Percentiles rank a stretch among this genome's conserved stretches.
Evolutionary conservation across 2,888 invertebrate genomes (phyloP).

Genomic region (Caenorhabditis panamensis): DNA sequence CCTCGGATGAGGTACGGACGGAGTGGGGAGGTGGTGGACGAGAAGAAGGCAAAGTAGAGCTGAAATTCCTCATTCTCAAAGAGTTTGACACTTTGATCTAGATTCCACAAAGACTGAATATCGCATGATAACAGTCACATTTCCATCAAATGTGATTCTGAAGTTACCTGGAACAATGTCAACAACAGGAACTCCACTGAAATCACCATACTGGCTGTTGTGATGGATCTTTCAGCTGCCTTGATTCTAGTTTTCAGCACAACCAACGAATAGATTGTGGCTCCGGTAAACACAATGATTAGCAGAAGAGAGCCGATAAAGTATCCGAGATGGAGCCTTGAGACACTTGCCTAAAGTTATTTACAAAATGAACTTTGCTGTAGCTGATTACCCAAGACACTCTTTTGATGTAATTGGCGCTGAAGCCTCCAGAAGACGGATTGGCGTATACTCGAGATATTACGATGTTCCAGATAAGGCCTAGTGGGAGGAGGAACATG

Average conservation of each 20-base stretch:
- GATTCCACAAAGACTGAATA: no score
- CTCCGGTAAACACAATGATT: slow-evolving; percentile 19
- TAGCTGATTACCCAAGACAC: slow-evolving; percentile 10
- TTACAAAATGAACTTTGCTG: not conserved
- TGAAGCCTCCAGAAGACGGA: slow-evolving; percentile 35
- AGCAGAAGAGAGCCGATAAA: slow-evolving; percentile 23
- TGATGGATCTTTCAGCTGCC: slow-evolving; percentile 29
- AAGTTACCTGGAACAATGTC: slow-evolving; percentile 15
- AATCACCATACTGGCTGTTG: slow-evolving; percentile 13
- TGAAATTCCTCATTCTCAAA: no score
- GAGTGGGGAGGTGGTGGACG: slow-evolving; percentile 15
- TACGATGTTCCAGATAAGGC: slow-evolving; percentile 38
- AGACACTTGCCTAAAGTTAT: slow-evolving; percentile 24
- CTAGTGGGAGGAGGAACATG: slow-evolving; percentile 25
- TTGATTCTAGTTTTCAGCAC: slow-evolving; percentile 21
- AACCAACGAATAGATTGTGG: slow-evolving; percentile 16
- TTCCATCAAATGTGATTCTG: not conserved
- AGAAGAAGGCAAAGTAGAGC: slow-evolving; percentile 37
- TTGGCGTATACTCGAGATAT: slow-evolving; percentile 35
- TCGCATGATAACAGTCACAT: not conserved
- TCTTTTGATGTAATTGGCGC: slow-evolving; percentile 23
- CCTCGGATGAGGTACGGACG: slow-evolving; percentile 20
- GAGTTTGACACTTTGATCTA: no score
- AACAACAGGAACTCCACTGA: slow-evolving; percentile 24
- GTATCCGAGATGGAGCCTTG: slow-evolving; percentile 19